Base-by-base conservation (phyloP, 1,140 invertebrate genomes). In the Tribolium castaneum region DNA sequence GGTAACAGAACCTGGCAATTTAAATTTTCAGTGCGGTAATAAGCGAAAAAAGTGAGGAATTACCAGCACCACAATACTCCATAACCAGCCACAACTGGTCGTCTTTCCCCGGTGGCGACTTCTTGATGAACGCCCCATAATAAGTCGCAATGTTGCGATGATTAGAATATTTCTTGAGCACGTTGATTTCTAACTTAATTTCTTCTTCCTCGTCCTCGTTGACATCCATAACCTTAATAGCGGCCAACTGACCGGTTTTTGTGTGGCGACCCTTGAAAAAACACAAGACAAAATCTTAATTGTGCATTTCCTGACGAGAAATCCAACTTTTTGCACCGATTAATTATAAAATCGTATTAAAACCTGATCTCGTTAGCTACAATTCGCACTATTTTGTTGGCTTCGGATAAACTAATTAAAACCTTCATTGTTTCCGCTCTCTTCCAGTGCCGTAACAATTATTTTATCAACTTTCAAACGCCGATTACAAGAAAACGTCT, bases 131-230 rank as follows among this genome's bases (percentile, higher is more conserved):
- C 82, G 99, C 98, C 82, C 99, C 98, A 91, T 99, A 99, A 88
- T 99, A 99, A 71, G 98, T 99, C 76, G 99, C 99, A 86, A 99
- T 99, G 87, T 99, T 99, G 84, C 98, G 93, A 89, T 99, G 98
- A 90, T 99, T 98, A 49, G 98, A 99, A 89, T 97, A 99, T 92
- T 98, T 98, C 89, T 99, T 99, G 72, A 99, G 91, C 82, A 99
- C 98, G 91, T 99, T 99, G 79, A 99, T 99, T 90, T 99, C 98
- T 81, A 99, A 90, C 89, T 99, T 99, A 77, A 99, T 99, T 92
- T 99, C 98, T 89, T 99, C 98, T 86, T 99, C 98, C 89, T 99
- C 98, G 88, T 99, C 98, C 92, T 99, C 97, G 77, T 97, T 99
- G 80, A 99, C 98, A 89, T 99, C 98, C 98, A 99, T 99, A 86